Conservation (phyloP, 2,113 vertebrate genomes). For the Sturnira hondurensis region DNA sequence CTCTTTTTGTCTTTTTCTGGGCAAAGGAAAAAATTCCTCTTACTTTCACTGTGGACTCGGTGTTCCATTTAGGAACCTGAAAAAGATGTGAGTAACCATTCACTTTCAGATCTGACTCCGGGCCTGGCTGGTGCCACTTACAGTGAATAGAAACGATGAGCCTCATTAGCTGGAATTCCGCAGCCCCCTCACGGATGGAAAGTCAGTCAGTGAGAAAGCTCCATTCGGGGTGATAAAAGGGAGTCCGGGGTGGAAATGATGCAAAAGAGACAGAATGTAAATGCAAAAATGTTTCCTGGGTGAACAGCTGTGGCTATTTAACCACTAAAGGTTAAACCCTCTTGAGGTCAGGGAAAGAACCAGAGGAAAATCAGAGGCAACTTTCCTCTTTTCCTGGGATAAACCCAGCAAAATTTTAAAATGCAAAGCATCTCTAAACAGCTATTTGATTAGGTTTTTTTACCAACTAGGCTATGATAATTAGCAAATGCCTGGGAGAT, state of each 20-base stretch:
- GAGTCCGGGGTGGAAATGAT: not conserved
- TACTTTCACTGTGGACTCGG: not conserved
- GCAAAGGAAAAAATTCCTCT: not conserved
- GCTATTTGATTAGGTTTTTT: slow-evolving; percentile 67
- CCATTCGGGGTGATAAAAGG: not conserved
- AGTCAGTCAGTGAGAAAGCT: not conserved
- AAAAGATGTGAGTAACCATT: not conserved
- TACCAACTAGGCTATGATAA: slow-evolving; percentile 72
- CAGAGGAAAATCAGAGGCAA: not conserved
- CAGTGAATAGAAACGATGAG: not conserved
- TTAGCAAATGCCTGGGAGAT: slow-evolving; percentile 80
- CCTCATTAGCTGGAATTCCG: slow-evolving; percentile 4
- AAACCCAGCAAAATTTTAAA: slow-evolving; percentile 65
- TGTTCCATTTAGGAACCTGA: not conserved
- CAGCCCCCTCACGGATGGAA: not conserved
- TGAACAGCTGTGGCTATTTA: not conserved
- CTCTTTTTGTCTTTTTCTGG: not conserved
- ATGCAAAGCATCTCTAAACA: slow-evolving; percentile 75
- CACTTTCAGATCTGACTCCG: not conserved
- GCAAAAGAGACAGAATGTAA: not conserved
- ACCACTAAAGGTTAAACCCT: slow-evolving; percentile 44
- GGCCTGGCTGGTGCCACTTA: not conserved
- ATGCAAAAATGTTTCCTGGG: slow-evolving; percentile 4
- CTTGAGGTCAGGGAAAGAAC: slow-evolving; percentile 52
- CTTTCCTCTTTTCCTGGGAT: slow-evolving; percentile 47